These are phyloP conservation scores for Corythornis cristatus DNA, from an alignment of 2,113 vertebrate species.

Conservation along the genomic window DNA sequence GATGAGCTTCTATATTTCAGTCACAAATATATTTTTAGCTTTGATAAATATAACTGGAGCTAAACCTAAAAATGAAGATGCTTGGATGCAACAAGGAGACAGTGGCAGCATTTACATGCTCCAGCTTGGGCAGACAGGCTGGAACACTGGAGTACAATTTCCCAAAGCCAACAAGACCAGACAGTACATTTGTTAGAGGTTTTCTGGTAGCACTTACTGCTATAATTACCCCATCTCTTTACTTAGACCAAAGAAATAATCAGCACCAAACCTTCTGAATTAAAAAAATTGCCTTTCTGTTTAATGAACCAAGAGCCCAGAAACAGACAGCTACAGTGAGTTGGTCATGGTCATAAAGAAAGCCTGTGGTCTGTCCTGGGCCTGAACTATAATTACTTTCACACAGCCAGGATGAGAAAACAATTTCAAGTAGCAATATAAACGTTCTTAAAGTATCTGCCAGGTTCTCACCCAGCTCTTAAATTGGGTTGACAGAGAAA, in stretches of 20 bases:
- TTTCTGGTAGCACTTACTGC: slow-evolving; percentile 29
- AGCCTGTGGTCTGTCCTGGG: background rate
- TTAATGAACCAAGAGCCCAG: slow-evolving; percentile 6
- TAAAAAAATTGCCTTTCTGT: slow-evolving; percentile 36
- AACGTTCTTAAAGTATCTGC: slow-evolving; percentile 21
- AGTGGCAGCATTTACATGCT: slow-evolving; percentile 4
- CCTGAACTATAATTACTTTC: slow-evolving; percentile 34
- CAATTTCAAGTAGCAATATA: background rate
- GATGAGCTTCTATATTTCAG: slow-evolving; percentile 7
- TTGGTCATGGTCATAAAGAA: background rate
- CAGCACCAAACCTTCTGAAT: background rate
- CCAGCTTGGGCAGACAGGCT: background rate
- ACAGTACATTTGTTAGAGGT: slow-evolving; percentile 23
- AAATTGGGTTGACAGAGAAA: slow-evolving; percentile 3
- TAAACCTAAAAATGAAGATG: slow-evolving; percentile 55
- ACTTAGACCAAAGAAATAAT: slow-evolving; percentile 12
- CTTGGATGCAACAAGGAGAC: background rate
- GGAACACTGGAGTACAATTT: background rate
- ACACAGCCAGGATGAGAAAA: slow-evolving; percentile 30
- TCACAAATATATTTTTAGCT: slow-evolving; percentile 51
- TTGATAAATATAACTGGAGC: slow-evolving; percentile 66
- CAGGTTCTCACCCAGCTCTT: slow-evolving; percentile 20
- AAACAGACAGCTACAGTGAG: slow-evolving; percentile 27
- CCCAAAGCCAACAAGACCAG: slow-evolving; percentile 7
- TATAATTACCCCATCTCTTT: slow-evolving; percentile 40